These are phyloP conservation scores for Brachionus paranguensis DNA, from an alignment of 1,140 invertebrate species.

Conservation along the genomic window DNA sequence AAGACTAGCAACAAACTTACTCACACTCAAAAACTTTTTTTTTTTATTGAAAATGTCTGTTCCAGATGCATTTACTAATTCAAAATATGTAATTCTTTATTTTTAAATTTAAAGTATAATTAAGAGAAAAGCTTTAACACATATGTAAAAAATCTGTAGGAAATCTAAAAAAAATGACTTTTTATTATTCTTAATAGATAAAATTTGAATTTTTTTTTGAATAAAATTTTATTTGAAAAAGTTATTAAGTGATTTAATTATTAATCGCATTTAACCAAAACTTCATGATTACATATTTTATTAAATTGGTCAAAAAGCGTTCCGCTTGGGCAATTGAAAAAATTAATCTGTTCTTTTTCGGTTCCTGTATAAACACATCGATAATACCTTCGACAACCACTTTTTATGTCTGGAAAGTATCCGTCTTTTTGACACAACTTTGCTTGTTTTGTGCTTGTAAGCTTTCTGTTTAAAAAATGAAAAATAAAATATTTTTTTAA, in stretches of 20 bases:
- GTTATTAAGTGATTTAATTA: neutral
- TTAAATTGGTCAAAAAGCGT: neutral
- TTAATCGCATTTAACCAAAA: neutral
- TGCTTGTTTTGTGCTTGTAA: neutral
- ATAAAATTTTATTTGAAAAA: too few relatives aligned
- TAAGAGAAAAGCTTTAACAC: too few relatives aligned
- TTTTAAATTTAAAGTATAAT: too few relatives aligned
- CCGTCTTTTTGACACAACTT: neutral
- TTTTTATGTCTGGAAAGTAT: neutral
- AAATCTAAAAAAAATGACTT: too few relatives aligned
- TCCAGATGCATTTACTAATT: too few relatives aligned
- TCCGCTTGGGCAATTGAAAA: neutral
- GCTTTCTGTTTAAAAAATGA: neutral
- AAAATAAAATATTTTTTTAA: neutral
- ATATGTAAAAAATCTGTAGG: too few relatives aligned
- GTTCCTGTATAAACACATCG: neutral
- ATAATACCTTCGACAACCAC: neutral
- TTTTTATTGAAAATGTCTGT: too few relatives aligned
- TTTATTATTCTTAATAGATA: too few relatives aligned
- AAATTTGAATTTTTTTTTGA: too few relatives aligned
- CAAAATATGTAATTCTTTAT: too few relatives aligned
- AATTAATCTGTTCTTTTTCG: neutral
- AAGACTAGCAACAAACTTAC: too few relatives aligned
- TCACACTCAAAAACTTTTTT: too few relatives aligned
- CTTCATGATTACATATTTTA: neutral